Base-by-base conservation (phyloP, 2,113 vertebrate genomes). In the Hypocryptadius cinnamomeus region DNA sequence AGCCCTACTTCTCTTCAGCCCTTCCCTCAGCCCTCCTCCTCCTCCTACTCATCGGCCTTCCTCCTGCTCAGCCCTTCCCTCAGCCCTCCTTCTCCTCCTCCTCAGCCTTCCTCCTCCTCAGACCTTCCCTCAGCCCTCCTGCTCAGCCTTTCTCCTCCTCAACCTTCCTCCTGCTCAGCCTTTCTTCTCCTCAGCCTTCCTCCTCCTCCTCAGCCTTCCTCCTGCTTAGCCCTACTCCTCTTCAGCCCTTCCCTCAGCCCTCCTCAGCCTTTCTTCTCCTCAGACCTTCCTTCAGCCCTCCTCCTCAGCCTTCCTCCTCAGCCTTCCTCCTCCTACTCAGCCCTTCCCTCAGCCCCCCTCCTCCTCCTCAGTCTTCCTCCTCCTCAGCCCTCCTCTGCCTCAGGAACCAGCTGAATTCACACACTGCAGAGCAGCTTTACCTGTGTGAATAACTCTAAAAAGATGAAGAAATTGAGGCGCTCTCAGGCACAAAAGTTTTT, bases 371-470 rank as follows among this genome's bases (percentile, higher is more conserved):
- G 27, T 1, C 24, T 5, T 69, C 19, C 54, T 70, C 31, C 72
- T 23, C 37, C 28, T 40, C 73, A 63, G 9, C 35, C 28, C 54
- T 23, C 37, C 27, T 35, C 57, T 47, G 66, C 60, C 70, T 40
- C 8, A 0, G 47, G 14, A 37, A 4, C 28, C 70, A 48, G 39
- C 24, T 1, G 2, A 20, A 7, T 18, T 42, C 48, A 13, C 44
- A 4, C 4, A 5, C 35, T 8, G 31, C 10, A 28, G 11, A 24
- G 3, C 0, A 10, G 17, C 9, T n/a, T 28, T 8, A 6, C 0
- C 2, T 51, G 18, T 5, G 35, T 2, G 50, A 12, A 1, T 4
- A 3, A 15, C 44, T 20, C 45, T 11, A 20, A 21, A 27, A 39
- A 44, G 30, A 3, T 0, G 2, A 19, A 47, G 61, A 13, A 9